These are phyloP conservation scores for Crenichthys baileyi DNA, from an alignment of 2,797 vertebrate species.

Conservation along the genomic window DNA sequence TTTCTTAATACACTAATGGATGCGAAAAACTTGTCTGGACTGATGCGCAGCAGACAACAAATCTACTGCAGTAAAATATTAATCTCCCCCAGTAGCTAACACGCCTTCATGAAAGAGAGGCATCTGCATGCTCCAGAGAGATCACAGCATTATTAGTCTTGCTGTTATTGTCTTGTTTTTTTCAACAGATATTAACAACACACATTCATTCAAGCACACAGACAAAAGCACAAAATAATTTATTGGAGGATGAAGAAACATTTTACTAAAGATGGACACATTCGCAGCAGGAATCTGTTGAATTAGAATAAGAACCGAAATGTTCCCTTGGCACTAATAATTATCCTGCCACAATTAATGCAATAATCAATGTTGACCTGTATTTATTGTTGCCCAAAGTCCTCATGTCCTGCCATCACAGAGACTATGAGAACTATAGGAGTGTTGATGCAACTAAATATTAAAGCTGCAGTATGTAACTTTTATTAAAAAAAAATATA, in stretches of 20 bases:
- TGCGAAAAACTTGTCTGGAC: constrained; percentile 83
- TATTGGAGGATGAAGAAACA: constrained; percentile 21
- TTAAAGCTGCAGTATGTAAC: too few relatives aligned
- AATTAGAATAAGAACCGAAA: neutral
- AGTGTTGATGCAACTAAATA: too few relatives aligned
- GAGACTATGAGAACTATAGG: too few relatives aligned
- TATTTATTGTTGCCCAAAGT: too few relatives aligned
- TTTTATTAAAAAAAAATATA: too few relatives aligned
- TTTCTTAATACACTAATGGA: constrained; percentile 83
- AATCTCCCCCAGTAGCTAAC: constrained; percentile 80
- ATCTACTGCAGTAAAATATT: constrained; percentile 77
- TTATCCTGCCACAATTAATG: too few relatives aligned
- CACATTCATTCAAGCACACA: neutral
- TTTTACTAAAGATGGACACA: neutral
- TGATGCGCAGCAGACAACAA: constrained; percentile 80
- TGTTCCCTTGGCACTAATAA: too few relatives aligned
- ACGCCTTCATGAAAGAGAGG: constrained; percentile 75
- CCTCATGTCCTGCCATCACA: too few relatives aligned
- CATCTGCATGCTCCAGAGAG: constrained; percentile 74
- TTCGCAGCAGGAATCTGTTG: neutral
- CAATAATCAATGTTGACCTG: too few relatives aligned
- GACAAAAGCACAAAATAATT: constrained; percentile 8
- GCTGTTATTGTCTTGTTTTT: constrained; percentile 45
- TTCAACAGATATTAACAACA: constrained; percentile 51
- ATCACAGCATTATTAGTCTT: constrained; percentile 70